phyloP scores from a whole-genome alignment of 2,113 vertebrate species.

The Trichomycterus rosablanca region DNA sequence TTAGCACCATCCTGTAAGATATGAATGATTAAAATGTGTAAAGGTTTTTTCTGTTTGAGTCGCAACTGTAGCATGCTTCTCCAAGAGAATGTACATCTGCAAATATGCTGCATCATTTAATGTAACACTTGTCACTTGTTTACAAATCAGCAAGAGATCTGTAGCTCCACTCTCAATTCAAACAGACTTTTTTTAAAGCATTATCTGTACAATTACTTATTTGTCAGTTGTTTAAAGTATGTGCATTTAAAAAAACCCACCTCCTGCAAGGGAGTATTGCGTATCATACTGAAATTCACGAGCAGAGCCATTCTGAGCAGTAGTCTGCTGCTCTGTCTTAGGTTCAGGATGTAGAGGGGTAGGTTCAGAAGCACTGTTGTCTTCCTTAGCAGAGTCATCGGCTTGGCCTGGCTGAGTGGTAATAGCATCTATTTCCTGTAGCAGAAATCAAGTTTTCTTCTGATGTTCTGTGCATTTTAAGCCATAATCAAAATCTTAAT shows the following conservation, averaged over 20 bases:
- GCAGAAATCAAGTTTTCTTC: background rate
- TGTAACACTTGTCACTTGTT: too few relatives aligned
- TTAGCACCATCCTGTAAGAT: too few relatives aligned
- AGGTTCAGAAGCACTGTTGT: slow-evolving; percentile 55
- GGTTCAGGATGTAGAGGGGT: slow-evolving; percentile 79
- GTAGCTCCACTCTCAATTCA: too few relatives aligned
- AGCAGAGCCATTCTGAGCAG: slow-evolving; percentile 57
- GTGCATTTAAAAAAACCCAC: slow-evolving; percentile 65
- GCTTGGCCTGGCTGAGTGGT: slow-evolving; percentile 76
- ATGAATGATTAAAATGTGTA: too few relatives aligned
- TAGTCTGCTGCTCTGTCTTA: slow-evolving; percentile 56
- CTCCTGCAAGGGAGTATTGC: slow-evolving; percentile 87
- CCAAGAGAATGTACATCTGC: too few relatives aligned
- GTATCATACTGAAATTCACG: slow-evolving; percentile 90
- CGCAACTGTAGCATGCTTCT: too few relatives aligned
- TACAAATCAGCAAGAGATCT: too few relatives aligned
- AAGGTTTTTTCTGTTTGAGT: too few relatives aligned
- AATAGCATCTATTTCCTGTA: slow-evolving; percentile 94
- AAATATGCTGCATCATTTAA: too few relatives aligned
- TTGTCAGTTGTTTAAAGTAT: too few relatives aligned
- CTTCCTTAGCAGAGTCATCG: slow-evolving; percentile 56
- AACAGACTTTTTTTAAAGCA: too few relatives aligned
- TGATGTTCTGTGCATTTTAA: background rate
- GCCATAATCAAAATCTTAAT: background rate
- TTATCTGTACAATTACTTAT: too few relatives aligned